phyloP scores from a whole-genome alignment of 2,888 invertebrate genomes.

The Nomada fucata region DNA sequence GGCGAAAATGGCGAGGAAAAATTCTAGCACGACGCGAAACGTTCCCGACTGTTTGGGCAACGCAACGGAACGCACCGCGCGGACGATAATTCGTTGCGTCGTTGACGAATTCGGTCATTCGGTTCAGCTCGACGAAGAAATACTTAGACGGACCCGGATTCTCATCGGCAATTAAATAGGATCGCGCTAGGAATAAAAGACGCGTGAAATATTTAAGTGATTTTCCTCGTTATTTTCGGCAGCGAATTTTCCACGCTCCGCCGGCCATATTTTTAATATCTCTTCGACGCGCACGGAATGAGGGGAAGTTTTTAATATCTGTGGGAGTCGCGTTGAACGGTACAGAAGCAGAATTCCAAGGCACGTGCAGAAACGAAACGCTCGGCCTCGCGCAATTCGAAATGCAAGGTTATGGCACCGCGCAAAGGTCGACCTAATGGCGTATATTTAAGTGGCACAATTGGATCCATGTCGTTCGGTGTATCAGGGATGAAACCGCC shows the following conservation, averaged over 20 bases:
- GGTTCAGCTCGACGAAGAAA: no score
- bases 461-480: slow-evolving; percentile 25
- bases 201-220: no score
- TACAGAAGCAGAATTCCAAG: background rate
- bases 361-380: background rate
- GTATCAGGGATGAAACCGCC: slow-evolving; percentile 38
- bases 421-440: slow-evolving; percentile 40
- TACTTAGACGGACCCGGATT: no score
- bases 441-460: slow-evolving; percentile 43
- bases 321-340: no score
- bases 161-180: no score
- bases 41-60: background rate
- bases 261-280: no score
- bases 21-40: background rate
- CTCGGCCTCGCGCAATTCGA: slow-evolving; percentile 1
- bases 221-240: no score
- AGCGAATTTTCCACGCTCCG: no score
- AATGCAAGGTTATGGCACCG: slow-evolving; percentile 8
- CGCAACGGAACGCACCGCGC: no score
- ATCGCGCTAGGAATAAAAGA: no score
- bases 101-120: no score
- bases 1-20: background rate
- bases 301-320: background rate
- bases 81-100: no score
- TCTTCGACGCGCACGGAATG: background rate